phyloP scores from a whole-genome alignment of 2,113 vertebrate genomes.

The Cebus imitator region DNA sequence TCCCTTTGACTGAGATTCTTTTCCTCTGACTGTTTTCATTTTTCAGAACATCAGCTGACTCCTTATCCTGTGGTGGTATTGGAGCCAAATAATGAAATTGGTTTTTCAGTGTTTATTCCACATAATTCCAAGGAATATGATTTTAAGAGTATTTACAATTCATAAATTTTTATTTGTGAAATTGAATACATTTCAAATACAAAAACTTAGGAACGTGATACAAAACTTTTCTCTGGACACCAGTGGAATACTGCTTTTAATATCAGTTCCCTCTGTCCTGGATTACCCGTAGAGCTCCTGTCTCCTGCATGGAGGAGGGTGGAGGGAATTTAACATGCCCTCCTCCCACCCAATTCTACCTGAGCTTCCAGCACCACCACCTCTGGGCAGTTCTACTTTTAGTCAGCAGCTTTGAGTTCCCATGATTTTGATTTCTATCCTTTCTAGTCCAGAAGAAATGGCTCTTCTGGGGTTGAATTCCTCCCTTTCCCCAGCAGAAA shows the following conservation, averaged over 20 bases:
- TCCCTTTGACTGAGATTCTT: not conserved
- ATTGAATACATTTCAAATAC: not conserved
- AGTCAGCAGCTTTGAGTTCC: not conserved
- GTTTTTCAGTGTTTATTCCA: not conserved
- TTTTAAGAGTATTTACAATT: not conserved
- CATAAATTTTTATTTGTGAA: not conserved
- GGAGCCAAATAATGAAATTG: not conserved
- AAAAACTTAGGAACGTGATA: not conserved
- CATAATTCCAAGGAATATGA: not conserved
- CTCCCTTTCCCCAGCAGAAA: not conserved
- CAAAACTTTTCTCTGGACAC: not conserved
- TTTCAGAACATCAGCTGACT: not conserved
- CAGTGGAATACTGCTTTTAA: not conserved
- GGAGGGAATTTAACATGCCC: not conserved
- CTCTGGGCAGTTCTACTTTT: not conserved
- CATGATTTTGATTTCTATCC: not conserved
- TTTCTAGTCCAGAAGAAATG: not conserved
- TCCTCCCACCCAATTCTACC: rapidly evolving
- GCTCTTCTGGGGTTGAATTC: not conserved
- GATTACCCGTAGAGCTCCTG: not conserved
- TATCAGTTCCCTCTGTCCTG: not conserved
- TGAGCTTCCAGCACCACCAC: not conserved
- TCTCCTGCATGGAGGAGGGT: not conserved
- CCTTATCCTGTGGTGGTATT: not conserved
- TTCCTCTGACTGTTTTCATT: not conserved